Conservation (phyloP, 2,113 vertebrate genomes). For the Cnemophilus loriae region DNA sequence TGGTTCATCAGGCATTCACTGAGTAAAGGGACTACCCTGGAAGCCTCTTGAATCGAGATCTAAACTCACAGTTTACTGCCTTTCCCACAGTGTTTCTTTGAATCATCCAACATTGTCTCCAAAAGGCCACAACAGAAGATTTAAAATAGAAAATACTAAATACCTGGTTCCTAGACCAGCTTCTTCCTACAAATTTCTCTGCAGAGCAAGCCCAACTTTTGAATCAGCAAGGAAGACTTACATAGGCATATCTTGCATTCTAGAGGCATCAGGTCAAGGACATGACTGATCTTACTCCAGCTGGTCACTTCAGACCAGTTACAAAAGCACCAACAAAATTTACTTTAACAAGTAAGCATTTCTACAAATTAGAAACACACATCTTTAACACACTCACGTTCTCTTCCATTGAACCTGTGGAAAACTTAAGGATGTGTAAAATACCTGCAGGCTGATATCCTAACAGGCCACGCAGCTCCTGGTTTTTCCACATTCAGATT, state of each 20-base stretch:
- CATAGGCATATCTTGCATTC: background rate
- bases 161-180: background rate
- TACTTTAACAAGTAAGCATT: background rate
- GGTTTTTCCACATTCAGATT: background rate
- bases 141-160: background rate
- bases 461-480: background rate
- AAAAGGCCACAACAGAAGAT: background rate
- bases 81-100: background rate
- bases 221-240: background rate
- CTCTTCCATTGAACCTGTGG: background rate
- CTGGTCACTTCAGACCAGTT: background rate
- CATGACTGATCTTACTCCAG: background rate
- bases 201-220: background rate
- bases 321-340: background rate
- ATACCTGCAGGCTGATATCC: background rate
- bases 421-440: background rate
- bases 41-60: background rate
- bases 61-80: background rate
- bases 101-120: background rate
- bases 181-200: background rate
- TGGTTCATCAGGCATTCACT: background rate
- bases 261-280: background rate
- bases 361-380: background rate
- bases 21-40: background rate
- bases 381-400: background rate